A percentile compares a stretch with the other conserved stretches of the same genome.
Evolutionary conservation across 2,888 invertebrate genomes (phyloP).

Genomic region (Lepeophtheirus nordmannii): DNA sequence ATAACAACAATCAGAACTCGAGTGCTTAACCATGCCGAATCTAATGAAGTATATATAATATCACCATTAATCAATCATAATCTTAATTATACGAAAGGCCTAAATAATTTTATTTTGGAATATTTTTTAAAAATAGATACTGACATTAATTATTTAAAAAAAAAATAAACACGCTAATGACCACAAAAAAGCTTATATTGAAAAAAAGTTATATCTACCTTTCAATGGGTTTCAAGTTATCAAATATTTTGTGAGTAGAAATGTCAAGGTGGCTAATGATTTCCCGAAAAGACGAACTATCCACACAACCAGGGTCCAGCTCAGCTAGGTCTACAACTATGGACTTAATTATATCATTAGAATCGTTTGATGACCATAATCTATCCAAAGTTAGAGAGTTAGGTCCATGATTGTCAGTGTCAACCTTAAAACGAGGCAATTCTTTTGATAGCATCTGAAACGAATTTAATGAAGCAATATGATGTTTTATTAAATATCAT

Average conservation of each 20-base stretch:
- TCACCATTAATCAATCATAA: no score
- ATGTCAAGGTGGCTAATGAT: constrained; percentile 1
- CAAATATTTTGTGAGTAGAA: background rate
- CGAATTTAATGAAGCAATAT: no score
- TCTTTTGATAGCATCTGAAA: no score
- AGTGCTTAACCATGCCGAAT: background rate
- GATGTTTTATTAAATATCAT: no score
- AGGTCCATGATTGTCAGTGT: no score
- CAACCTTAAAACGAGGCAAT: no score
- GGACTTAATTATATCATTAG: background rate
- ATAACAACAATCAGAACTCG: no score
- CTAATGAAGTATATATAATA: background rate
- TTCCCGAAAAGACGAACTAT: background rate
- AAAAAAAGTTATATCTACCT: background rate
- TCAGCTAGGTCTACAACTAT: background rate
- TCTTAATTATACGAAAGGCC: no score
- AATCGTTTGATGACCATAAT: background rate
- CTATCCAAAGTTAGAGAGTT: no score
- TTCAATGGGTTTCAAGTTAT: background rate
- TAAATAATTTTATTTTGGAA: no score
- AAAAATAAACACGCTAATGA: background rate
- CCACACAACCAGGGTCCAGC: background rate
- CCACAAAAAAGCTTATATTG: no score
- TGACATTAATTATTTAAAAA: background rate
- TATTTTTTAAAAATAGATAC: no score